These are phyloP conservation scores for Brachionus paranguensis DNA, from an alignment of 1,140 invertebrate species.

Conservation along the genomic window DNA sequence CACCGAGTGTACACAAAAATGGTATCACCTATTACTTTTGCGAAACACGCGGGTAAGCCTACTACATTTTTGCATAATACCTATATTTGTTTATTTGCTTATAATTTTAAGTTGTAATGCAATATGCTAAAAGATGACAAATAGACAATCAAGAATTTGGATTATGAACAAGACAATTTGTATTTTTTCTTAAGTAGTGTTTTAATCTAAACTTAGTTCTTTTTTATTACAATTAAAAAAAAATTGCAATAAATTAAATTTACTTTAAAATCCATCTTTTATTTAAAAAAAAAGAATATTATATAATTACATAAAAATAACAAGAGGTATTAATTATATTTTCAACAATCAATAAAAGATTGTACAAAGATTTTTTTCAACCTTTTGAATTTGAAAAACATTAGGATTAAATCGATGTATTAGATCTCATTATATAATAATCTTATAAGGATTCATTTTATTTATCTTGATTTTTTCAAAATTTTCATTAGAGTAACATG, in stretches of 20 bases:
- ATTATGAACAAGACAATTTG: neutral
- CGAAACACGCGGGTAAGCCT: neutral
- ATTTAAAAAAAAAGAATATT: neutral
- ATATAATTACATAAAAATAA: neutral
- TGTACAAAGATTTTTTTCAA: neutral
- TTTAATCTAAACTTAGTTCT: neutral
- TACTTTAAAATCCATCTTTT: neutral
- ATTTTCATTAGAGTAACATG: neutral
- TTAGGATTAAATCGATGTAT: neutral
- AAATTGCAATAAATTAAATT: neutral
- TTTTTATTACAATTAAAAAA: neutral
- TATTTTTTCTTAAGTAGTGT: neutral
- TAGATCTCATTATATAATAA: neutral
- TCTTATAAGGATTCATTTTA: neutral
- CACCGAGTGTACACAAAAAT: neutral
- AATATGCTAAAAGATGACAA: constrained; percentile 30
- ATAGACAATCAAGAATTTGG: neutral
- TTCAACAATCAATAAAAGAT: neutral
- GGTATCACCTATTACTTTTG: constrained; percentile 38
- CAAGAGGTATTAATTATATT: neutral
- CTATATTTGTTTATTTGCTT: neutral
- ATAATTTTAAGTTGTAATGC: constrained; percentile 21
- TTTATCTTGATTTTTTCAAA: neutral
- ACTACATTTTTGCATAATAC: neutral
- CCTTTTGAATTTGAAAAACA: neutral